Base-by-base conservation (phyloP, 1,140 invertebrate genomes). In the Lucilia sericata region DNA sequence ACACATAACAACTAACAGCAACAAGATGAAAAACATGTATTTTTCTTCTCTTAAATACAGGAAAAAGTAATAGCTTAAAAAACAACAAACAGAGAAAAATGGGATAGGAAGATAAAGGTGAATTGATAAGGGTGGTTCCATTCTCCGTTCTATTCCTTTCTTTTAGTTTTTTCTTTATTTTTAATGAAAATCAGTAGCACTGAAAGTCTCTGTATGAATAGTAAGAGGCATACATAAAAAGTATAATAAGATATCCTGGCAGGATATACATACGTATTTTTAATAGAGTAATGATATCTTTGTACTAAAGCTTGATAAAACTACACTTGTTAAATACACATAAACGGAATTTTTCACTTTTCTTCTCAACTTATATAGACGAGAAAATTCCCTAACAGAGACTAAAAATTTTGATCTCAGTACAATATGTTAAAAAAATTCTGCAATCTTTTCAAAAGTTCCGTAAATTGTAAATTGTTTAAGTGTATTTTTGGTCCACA, bases 1-100 rank as follows among this genome's bases (percentile, higher is more conserved):
- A 49, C 42, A 49, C 21, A 80, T 49, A 80, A 80, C 42, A 80
- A 80, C 60, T 10, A 70, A 21, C n/a, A 80, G 5, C 47, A 70
- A 70, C 30, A 80, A 80, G 76, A 49, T 17, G 17, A 49, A 17
- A 12, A 80, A 49, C 76, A 80, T 70, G 60, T 25, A 25, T 65
- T 65, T 70, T 25, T 70, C 7, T 19, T 70, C 60, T 65, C 3
- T 21, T 70, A 70, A 70, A 70, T 60, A 60, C 51, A 60, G 13
- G 74, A 42, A 49, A 21, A 19, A 47, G 42, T 49, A 34, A 75
- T 30, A 25, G 74, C 12, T 55, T 55, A 9, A 80, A 80, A 14
- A 5, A 80, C 76, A 21, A 42, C 75, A 42, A 78, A 0, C 3
- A 30, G 25, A 80, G n/a, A 14, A 80, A 21, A 70, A 60, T 5